Percentiles rank a stretch among this genome's conserved stretches.
These are phyloP conservation scores for Agriopis aurantiaria DNA, from an alignment of 2,888 invertebrate species.

Conservation along the genomic window DNA sequence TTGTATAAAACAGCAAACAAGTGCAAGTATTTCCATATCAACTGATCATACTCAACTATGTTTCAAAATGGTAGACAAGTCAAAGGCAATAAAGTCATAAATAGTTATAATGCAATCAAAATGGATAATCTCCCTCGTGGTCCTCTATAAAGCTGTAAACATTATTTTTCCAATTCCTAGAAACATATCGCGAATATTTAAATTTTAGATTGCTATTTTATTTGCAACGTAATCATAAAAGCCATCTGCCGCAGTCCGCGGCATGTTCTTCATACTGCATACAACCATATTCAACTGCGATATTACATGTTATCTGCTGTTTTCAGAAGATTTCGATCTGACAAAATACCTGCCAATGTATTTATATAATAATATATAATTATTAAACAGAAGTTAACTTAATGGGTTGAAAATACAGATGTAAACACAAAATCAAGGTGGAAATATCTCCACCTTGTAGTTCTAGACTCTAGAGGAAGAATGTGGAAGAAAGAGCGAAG, in stretches of 20 bases:
- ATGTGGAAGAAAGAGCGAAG: too few species aligned
- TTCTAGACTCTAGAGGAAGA: too few species aligned
- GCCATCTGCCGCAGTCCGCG: slow-evolving; percentile 12
- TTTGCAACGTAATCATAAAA: slow-evolving; percentile 9
- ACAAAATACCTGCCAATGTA: neutral
- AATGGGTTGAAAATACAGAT: neutral
- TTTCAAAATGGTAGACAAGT: neutral
- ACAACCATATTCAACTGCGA: neutral
- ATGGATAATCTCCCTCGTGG: neutral
- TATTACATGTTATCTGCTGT: neutral
- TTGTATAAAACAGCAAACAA: too few species aligned
- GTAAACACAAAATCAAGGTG: neutral
- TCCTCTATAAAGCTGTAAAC: neutral
- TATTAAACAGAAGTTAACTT: neutral
- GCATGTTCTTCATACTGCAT: neutral
- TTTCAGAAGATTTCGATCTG: neutral
- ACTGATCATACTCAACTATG: neutral
- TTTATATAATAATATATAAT: too few species aligned
- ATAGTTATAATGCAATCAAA: neutral
- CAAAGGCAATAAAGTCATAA: neutral
- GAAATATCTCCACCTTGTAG: too few species aligned
- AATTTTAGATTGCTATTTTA: slow-evolving; percentile 10
- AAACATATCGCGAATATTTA: slow-evolving; percentile 24
- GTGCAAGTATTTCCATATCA: neutral
- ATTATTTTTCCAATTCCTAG: slow-evolving; percentile 1